Percentiles rank a stretch among this genome's conserved stretches.
Evolutionary conservation across 1,140 invertebrate genomes (phyloP).

Genomic region (Cotesia vestalis): DNA sequence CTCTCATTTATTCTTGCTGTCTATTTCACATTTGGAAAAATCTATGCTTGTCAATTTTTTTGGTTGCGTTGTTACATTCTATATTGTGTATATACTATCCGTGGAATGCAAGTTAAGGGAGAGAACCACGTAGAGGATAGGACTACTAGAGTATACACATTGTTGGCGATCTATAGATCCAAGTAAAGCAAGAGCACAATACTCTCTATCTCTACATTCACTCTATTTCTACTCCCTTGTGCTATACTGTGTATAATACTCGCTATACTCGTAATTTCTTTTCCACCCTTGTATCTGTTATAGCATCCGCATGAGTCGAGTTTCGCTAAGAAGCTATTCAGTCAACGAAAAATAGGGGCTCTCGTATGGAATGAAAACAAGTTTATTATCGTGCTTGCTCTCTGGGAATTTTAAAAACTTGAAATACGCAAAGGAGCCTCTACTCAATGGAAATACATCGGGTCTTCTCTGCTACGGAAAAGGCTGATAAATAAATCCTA

Average conservation of each 20-base stretch:
- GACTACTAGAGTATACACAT: too few relatives aligned
- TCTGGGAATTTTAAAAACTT: background rate
- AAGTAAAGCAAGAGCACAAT: background rate
- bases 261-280: conserved; percentile 10
- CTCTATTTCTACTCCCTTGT: conserved; percentile 12
- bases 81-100: background rate
- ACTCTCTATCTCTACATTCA: background rate
- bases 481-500: too few relatives aligned
- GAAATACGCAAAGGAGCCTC: too few relatives aligned
- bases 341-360: background rate
- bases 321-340: conserved; percentile 30
- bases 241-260: too few relatives aligned
- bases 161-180: too few relatives aligned
- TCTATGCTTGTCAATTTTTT: conserved; percentile 36
- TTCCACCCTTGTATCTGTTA: conserved; percentile 9
- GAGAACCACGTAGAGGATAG: too few relatives aligned
- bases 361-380: conserved; percentile 36
- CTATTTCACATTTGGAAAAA: conserved; percentile 25
- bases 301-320: conserved; percentile 40
- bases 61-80: background rate
- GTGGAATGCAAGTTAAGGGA: background rate
- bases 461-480: too few relatives aligned
- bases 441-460: too few relatives aligned
- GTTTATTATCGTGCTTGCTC: conserved; percentile 39
- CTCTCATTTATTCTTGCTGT: conserved; percentile 16